A percentile compares a stretch with the other conserved stretches of the same genome.
Conservation (phyloP, 2,113 vertebrate genomes). For the Etia nguti region DNA sequence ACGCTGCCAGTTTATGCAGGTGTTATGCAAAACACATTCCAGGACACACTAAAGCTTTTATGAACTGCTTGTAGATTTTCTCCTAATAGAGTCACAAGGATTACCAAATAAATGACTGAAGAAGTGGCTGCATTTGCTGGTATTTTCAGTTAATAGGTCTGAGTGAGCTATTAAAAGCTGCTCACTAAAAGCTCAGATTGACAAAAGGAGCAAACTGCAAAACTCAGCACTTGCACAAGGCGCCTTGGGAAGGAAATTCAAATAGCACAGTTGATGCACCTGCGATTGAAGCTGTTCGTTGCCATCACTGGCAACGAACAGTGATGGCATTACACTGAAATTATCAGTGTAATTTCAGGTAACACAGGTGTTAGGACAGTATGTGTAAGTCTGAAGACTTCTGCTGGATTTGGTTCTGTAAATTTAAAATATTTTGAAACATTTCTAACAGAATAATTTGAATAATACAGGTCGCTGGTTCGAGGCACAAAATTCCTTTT, state of each 20-base stretch:
- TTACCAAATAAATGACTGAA: neutral
- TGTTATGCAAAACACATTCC: neutral
- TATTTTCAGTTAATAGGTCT: neutral
- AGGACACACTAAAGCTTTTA: neutral
- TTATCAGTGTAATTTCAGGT: conserved; percentile 34
- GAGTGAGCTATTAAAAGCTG: neutral
- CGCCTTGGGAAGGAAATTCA: conserved; percentile 12
- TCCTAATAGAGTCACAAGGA: neutral
- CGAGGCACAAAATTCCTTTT: neutral
- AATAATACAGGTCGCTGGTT: neutral
- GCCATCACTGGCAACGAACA: too few relatives aligned
- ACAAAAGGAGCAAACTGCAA: conserved; percentile 14
- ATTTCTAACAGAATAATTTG: neutral
- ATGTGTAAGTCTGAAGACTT: neutral
- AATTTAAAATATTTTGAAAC: neutral
- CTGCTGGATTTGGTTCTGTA: neutral
- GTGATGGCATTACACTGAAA: too few relatives aligned
- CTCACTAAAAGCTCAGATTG: conserved; percentile 17
- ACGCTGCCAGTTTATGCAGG: neutral
- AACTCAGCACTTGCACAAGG: conserved; percentile 34
- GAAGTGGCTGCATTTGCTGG: neutral
- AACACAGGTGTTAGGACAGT: conserved; percentile 34
- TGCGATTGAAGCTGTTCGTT: conserved; percentile 36
- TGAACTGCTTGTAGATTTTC: conserved; percentile 7
- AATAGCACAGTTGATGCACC: conserved; percentile 41